phyloP scores from a whole-genome alignment of 2,797 vertebrate species.

The Spheniscus humboldti region DNA sequence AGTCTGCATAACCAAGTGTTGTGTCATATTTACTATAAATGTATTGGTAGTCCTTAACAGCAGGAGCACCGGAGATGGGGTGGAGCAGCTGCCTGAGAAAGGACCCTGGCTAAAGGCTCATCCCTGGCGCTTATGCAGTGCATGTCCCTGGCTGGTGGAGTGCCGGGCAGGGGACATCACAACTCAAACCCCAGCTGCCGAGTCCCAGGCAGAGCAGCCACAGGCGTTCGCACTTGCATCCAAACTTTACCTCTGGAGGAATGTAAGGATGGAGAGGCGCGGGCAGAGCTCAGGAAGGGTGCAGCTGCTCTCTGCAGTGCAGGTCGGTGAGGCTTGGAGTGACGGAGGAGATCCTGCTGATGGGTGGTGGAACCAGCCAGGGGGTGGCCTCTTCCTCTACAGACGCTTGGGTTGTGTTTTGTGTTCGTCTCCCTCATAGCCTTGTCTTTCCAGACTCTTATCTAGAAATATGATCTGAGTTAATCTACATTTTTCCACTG shows the following conservation, averaged over 20 bases:
- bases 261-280: fast-evolving
- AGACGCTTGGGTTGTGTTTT: background rate
- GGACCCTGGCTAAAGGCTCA: background rate
- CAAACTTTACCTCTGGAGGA: background rate
- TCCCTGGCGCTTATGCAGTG: background rate
- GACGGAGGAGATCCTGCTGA: background rate
- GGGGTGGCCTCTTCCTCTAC: background rate
- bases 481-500: background rate
- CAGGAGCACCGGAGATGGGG: background rate
- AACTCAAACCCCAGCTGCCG: background rate
- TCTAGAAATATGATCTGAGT: background rate
- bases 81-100: background rate
- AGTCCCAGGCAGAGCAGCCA: background rate
- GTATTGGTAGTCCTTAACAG: background rate
- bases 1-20: background rate
- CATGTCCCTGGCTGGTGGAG: background rate
- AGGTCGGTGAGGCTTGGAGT: background rate
- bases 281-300: background rate
- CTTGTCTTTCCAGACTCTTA: background rate
- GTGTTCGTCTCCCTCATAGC: background rate
- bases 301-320: fast-evolving
- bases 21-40: background rate
- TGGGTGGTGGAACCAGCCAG: background rate
- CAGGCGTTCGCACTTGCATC: fast-evolving
- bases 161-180: background rate